These are phyloP conservation scores for Gonioctena quinquepunctata DNA, from an alignment of 1,140 invertebrate species.

Conservation along the genomic window DNA sequence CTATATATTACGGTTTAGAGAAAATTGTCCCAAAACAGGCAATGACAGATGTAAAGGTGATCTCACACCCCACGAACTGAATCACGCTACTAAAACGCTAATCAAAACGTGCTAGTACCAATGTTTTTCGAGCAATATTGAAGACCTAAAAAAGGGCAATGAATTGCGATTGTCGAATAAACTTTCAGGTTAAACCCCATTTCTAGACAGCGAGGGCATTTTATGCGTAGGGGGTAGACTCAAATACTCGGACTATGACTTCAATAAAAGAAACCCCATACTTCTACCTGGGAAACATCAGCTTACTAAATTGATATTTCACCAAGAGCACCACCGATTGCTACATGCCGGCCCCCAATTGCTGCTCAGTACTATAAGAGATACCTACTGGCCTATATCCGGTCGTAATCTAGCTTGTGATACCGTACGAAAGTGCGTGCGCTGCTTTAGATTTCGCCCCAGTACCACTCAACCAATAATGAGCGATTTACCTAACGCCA, in stretches of 20 bases:
- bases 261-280: slow-evolving; percentile 44
- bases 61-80: neutral
- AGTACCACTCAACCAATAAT: slow-evolving; percentile 29
- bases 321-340: slow-evolving; percentile 33
- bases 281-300: slow-evolving; percentile 38
- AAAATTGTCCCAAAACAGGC: neutral
- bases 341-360: slow-evolving; percentile 42
- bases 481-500: slow-evolving; percentile 45
- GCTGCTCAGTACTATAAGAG: slow-evolving; percentile 27
- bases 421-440: neutral
- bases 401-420: neutral
- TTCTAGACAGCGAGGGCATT: slow-evolving; percentile 50
- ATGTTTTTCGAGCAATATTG: slow-evolving; percentile 1
- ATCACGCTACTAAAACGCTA: neutral
- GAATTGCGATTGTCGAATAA: slow-evolving; percentile 1
- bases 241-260: slow-evolving; percentile 34
- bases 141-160: neutral
- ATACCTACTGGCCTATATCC: neutral
- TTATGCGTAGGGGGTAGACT: slow-evolving; percentile 55
- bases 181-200: slow-evolving; percentile 45
- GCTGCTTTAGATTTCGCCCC: neutral
- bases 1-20: neutral
- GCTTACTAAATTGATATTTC: slow-evolving; percentile 36
- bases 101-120: neutral
- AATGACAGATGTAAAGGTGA: neutral